A percentile compares a stretch with the other conserved stretches of the same genome.
phyloP scores from a whole-genome alignment of 2,888 invertebrate species.

The Mythimna pallens region DNA sequence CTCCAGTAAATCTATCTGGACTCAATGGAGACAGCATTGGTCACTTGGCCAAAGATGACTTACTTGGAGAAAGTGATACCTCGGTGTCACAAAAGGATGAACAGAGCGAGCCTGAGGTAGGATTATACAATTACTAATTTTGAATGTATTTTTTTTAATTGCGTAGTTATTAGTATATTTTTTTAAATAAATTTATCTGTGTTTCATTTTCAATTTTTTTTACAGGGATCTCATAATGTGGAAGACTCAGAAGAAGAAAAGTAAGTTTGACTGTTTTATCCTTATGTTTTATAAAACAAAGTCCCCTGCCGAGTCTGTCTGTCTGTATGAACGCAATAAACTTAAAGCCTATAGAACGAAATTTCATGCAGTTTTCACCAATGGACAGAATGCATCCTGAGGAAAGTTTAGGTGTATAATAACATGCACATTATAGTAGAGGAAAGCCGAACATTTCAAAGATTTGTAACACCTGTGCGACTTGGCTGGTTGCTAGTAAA shows the following conservation, averaged over 20 bases:
- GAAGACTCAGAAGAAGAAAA: conserved; percentile 75
- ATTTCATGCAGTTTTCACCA: too few species aligned
- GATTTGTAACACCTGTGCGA: too few species aligned
- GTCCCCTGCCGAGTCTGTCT: too few species aligned
- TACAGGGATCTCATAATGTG: conserved; percentile 73
- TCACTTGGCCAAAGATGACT: conserved; percentile 82
- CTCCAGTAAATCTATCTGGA: conserved; percentile 73
- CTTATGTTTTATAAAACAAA: too few species aligned
- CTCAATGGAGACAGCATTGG: conserved; percentile 79
- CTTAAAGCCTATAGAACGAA: too few species aligned
- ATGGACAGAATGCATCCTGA: too few species aligned
- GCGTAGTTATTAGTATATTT: background rate
- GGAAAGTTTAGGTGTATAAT: too few species aligned
- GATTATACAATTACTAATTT: background rate
- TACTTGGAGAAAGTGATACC: conserved; percentile 82
- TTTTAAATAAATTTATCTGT: background rate
- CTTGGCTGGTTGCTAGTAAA: too few species aligned
- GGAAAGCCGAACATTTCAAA: too few species aligned
- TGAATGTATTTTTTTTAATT: background rate
- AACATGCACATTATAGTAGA: too few species aligned
- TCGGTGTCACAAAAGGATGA: conserved; percentile 76
- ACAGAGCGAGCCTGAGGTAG: conserved; percentile 66
- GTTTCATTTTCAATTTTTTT: conserved; percentile 53
- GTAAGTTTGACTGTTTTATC: conserved; percentile 70
- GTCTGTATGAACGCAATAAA: too few species aligned